Percentiles rank a stretch among this genome's conserved stretches.
Evolutionary conservation across 2,797 vertebrate genomes (phyloP).

Genomic region (Centropyge bicolor): DNA sequence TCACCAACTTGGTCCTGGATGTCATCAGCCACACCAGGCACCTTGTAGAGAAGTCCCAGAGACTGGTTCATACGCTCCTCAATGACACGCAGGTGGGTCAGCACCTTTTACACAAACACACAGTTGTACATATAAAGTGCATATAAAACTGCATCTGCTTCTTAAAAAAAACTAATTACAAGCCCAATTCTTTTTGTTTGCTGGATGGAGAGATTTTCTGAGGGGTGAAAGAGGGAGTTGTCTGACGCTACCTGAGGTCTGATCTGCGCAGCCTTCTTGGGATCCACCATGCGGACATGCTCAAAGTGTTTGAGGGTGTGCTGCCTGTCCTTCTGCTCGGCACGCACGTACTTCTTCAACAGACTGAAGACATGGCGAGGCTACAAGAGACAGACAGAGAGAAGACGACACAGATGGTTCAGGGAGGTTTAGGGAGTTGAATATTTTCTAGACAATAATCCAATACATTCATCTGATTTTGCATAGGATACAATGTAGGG

Average conservation of each 20-base stretch:
- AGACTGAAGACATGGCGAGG: conserved; percentile 96
- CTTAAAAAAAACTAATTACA: not conserved
- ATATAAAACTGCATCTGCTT: not conserved
- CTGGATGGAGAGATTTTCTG: too few species aligned
- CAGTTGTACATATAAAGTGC: conserved; percentile 18
- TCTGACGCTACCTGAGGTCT: conserved; percentile 87
- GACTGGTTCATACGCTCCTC: conserved; percentile 99
- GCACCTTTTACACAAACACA: conserved; percentile 84
- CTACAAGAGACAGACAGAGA: conserved; percentile 73
- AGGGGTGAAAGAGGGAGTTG: too few species aligned
- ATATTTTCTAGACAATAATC: not conserved
- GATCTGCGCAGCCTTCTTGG: conserved; percentile 98
- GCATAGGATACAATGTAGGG: not conserved
- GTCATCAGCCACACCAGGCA: conserved; percentile 94
- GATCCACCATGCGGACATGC: conserved; percentile 97
- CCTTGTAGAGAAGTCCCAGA: conserved; percentile 96
- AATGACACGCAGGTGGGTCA: conserved; percentile 98
- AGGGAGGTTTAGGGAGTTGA: not conserved
- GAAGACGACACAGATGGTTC: not conserved
- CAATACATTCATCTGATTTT: not conserved
- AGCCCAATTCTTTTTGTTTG: not conserved
- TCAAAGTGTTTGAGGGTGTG: conserved; percentile 98
- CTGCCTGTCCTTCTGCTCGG: conserved; percentile 98
- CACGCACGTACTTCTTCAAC: conserved; percentile 96
- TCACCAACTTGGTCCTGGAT: conserved; percentile 99